phyloP scores from a whole-genome alignment of 2,888 invertebrate species.

The Agelastica alni region DNA sequence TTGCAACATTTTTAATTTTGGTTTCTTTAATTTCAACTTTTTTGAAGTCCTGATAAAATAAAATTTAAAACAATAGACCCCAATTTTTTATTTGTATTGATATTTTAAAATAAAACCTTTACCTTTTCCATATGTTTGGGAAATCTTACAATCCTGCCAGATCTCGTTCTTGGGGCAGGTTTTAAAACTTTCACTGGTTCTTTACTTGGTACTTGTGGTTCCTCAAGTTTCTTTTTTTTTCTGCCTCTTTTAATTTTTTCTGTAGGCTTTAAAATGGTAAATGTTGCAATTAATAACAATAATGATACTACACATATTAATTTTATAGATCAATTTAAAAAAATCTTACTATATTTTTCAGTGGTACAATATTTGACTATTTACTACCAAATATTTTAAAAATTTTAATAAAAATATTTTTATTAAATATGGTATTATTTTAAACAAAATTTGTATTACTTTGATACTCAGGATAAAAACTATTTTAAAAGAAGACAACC shows the following conservation, averaged over 20 bases:
- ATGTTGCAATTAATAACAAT: too few relatives aligned
- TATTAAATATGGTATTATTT: slow-evolving; percentile 36
- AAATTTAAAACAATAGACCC: neutral
- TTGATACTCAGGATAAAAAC: too few relatives aligned
- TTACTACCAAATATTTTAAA: too few relatives aligned
- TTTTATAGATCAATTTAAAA: too few relatives aligned
- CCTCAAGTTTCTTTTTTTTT: slow-evolving; percentile 41
- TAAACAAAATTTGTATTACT: slow-evolving; percentile 23
- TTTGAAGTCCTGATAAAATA: slow-evolving; percentile 45
- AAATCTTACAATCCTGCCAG: slow-evolving; percentile 50
- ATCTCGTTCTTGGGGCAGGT: slow-evolving; percentile 46
- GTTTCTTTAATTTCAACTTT: slow-evolving; percentile 45
- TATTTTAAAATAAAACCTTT: slow-evolving; percentile 11
- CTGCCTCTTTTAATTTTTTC: slow-evolving; percentile 44
- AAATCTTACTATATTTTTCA: too few relatives aligned
- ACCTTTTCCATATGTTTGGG: slow-evolving; percentile 50
- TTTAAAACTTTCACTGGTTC: slow-evolving; percentile 31
- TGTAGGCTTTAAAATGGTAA: slow-evolving; percentile 39
- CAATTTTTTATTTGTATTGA: slow-evolving; percentile 12
- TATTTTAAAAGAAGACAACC: too few relatives aligned
- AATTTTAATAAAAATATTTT: too few relatives aligned
- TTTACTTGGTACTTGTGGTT: slow-evolving; percentile 23
- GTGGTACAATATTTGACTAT: too few relatives aligned
- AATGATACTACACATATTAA: too few relatives aligned
- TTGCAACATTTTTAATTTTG: slow-evolving; percentile 18